Percentiles rank a stretch among this genome's conserved stretches.
phyloP scores from a whole-genome alignment of 2,888 invertebrate species.

The Oligia latruncula region DNA sequence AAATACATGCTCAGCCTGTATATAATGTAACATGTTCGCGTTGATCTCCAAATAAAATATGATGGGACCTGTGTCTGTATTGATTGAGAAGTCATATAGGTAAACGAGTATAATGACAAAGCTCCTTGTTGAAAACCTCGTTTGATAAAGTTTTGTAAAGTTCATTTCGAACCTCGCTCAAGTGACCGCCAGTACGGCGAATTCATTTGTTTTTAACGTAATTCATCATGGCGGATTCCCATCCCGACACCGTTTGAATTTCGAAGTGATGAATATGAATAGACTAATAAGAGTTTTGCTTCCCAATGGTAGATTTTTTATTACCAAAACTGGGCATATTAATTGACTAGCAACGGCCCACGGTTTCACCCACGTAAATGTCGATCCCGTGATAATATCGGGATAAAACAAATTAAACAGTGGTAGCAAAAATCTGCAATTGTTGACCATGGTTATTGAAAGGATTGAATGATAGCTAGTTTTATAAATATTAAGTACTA shows the following conservation, averaged over 20 bases:
- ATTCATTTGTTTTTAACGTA: not conserved
- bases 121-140: not conserved
- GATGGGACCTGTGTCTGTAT: not conserved
- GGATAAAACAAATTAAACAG: too few relatives aligned
- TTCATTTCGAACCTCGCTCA: not conserved
- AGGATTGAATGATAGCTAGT: too few relatives aligned
- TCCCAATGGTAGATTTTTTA: too few relatives aligned
- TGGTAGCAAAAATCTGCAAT: too few relatives aligned
- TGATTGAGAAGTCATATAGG: not conserved
- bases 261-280: not conserved
- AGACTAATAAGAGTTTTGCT: not conserved
- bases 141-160: not conserved
- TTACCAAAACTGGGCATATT: too few relatives aligned
- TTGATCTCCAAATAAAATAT: constrained; percentile 48
- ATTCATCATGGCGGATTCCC: not conserved
- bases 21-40: constrained; percentile 42
- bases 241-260: not conserved
- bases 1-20: constrained; percentile 54
- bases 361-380: too few relatives aligned
- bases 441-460: too few relatives aligned
- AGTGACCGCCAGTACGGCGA: not conserved
- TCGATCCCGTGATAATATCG: too few relatives aligned
- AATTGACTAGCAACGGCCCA: too few relatives aligned
- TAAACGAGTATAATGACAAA: not conserved
- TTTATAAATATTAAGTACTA: too few relatives aligned